Conservation (phyloP, 1,140 invertebrate genomes). For the Popillia japonica region DNA sequence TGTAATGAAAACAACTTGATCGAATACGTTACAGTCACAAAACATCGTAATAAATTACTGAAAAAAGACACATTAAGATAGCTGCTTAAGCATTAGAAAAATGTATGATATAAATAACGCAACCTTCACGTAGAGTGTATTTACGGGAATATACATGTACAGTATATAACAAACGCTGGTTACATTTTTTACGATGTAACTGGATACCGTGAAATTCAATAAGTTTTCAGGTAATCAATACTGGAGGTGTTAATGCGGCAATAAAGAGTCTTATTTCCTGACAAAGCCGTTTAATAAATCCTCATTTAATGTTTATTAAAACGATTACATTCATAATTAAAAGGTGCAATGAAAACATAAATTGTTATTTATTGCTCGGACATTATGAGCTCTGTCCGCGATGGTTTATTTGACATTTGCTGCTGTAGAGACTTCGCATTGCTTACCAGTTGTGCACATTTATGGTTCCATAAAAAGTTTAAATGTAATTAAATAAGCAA, state of each 20-base stretch:
- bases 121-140: conserved; percentile 7
- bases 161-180: neutral
- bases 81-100: conserved; percentile 29
- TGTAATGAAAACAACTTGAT: conserved; percentile 17
- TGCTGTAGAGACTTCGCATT: neutral
- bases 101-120: conserved; percentile 15
- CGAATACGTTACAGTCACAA: conserved; percentile 24
- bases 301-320: conserved; percentile 22
- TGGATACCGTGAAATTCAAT: conserved; percentile 27
- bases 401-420: conserved; percentile 32
- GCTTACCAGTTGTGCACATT: neutral
- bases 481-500: neutral
- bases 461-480: conserved; percentile 12
- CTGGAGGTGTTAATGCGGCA: conserved; percentile 18
- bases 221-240: conserved; percentile 34
- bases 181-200: conserved; percentile 30
- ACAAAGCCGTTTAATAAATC: conserved; percentile 30
- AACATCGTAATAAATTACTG: conserved; percentile 32
- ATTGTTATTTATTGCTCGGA: conserved; percentile 24
- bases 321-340: conserved; percentile 31
- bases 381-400: conserved; percentile 17
- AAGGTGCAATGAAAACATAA: conserved; percentile 34
- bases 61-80: conserved; percentile 28
- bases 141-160: neutral
- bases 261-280: conserved; percentile 32